Percentiles rank a stretch among this genome's conserved stretches.
Evolutionary conservation across 2,888 invertebrate genomes (phyloP).

Genomic region (Cactoblastis cactorum): DNA sequence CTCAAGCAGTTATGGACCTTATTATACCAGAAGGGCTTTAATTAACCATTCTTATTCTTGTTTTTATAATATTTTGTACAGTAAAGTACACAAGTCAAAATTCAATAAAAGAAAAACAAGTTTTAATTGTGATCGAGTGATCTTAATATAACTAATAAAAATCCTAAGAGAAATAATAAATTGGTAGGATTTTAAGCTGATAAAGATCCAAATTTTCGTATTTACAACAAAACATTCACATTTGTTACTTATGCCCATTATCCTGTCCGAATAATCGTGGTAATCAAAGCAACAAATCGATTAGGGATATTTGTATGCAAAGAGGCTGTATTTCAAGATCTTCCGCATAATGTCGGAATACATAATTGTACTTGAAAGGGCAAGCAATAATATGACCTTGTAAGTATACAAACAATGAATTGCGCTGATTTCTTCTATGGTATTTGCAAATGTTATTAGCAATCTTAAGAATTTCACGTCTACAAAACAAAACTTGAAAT

Average conservation of each 20-base stretch:
- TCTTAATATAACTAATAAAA: too few relatives aligned
- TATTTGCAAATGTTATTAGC: constrained; percentile 1
- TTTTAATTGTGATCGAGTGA: too few relatives aligned
- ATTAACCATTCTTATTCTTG: too few relatives aligned
- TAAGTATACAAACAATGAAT: neutral
- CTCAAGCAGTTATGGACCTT: too few relatives aligned
- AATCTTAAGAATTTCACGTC: neutral
- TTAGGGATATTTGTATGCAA: neutral
- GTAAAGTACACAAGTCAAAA: too few relatives aligned
- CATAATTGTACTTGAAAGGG: neutral
- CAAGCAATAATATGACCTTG: constrained; percentile 11
- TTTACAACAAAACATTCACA: too few relatives aligned
- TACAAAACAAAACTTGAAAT: neutral
- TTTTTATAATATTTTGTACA: too few relatives aligned
- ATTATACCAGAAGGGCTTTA: too few relatives aligned
- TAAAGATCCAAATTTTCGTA: too few relatives aligned
- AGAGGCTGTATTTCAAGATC: neutral
- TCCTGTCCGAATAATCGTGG: neutral
- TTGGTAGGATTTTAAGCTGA: too few relatives aligned
- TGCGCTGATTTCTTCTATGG: neutral
- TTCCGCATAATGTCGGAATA: neutral
- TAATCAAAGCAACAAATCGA: neutral
- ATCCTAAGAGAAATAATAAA: too few relatives aligned
- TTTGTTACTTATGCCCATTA: neutral
- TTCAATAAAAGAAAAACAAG: too few relatives aligned